Conservation (phyloP, 2,797 vertebrate species). For the Rhinoraja longicauda region DNA sequence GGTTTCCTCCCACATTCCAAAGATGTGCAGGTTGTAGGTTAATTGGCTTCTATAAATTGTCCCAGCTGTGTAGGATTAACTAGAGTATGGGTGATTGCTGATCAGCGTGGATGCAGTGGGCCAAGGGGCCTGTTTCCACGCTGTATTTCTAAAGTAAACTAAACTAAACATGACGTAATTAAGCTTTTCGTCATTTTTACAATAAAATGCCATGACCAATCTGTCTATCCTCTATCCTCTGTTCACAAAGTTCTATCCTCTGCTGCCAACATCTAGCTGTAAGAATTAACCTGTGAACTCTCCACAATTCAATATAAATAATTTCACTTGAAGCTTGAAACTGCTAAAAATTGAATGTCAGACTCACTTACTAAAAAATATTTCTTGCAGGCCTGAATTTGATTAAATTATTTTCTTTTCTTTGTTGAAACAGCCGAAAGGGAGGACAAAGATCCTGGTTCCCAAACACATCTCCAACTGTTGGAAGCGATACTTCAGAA, state of each 20-base stretch:
- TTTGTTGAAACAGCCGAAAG: neutral
- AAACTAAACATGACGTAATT: neutral
- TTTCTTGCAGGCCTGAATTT: neutral
- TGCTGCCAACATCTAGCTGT: neutral
- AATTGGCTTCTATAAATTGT: too few relatives aligned
- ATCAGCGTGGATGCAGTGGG: too few relatives aligned
- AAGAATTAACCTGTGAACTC: neutral
- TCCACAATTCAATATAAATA: neutral
- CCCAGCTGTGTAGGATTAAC: too few relatives aligned
- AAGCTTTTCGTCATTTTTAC: neutral
- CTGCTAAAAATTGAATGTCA: neutral
- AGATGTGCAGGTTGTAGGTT: too few relatives aligned
- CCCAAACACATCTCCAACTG: neutral
- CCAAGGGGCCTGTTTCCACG: too few relatives aligned
- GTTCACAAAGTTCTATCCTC: too few relatives aligned
- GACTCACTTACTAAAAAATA: neutral
- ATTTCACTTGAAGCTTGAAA: neutral
- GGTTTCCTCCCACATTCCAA: too few relatives aligned
- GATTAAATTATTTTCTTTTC: neutral
- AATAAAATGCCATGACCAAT: neutral
- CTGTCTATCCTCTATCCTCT: neutral
- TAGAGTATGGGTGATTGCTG: too few relatives aligned
- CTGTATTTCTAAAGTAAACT: too few relatives aligned
- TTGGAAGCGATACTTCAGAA: constrained; percentile 67
- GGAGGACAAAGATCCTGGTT: neutral